These are phyloP conservation scores for Spizaetus ornatus DNA, from an alignment of 2,113 vertebrate species.

Conservation along the genomic window DNA sequence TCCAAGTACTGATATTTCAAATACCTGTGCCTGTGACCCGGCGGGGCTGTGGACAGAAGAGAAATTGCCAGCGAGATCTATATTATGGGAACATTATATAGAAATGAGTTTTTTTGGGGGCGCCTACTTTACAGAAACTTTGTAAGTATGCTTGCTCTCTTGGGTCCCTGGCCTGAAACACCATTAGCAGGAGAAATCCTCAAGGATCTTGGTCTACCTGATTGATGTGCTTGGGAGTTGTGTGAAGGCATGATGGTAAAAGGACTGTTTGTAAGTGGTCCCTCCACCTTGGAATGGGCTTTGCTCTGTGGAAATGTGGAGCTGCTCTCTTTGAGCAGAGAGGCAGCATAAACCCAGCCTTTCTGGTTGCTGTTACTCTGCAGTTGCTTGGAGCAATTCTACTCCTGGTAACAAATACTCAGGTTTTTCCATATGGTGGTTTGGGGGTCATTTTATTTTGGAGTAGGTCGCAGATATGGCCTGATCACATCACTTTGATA, in stretches of 20 bases:
- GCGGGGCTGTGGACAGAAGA: neutral
- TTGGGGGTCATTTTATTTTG: neutral
- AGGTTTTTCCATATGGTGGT: neutral
- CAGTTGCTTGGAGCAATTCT: neutral
- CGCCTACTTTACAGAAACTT: neutral
- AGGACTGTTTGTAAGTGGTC: neutral
- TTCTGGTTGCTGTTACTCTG: neutral
- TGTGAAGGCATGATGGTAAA: neutral
- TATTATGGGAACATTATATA: neutral
- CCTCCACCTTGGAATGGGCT: neutral
- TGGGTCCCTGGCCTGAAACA: neutral
- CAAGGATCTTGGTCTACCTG: neutral
- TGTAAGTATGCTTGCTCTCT: neutral
- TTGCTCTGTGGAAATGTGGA: neutral
- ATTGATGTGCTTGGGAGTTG: neutral
- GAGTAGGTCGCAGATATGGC: neutral
- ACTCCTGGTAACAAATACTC: neutral
- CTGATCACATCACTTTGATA: neutral
- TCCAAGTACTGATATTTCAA: neutral
- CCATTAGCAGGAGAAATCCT: neutral
- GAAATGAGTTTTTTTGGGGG: neutral
- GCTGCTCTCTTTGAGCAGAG: neutral
- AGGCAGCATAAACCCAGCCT: neutral
- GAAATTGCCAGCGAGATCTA: neutral
- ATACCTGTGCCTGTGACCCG: neutral